Evolutionary conservation across 2,797 vertebrate species (phyloP), one percentile per base, ranked within the genome.

Genomic region (Nannoperca obscura): DNA sequence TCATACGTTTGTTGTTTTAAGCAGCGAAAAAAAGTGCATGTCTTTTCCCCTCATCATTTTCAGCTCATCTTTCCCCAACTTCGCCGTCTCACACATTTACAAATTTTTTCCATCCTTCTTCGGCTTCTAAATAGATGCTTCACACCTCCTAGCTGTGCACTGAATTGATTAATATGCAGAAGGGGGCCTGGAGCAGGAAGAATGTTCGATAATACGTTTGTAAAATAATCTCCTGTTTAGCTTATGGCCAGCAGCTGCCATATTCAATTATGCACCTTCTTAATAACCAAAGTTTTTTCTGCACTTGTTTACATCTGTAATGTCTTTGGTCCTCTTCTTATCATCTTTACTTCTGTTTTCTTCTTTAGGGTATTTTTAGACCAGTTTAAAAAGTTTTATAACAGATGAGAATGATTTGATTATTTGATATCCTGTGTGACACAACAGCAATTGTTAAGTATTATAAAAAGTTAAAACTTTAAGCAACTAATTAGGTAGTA

Each of bases 171-270:
- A 36, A 75, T 80, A 85, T 87, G 81, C 74, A 85, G 85, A 77
- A 55, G 47, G 58, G 58, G 27, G 78, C 76, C 79, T 20, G 47
- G 38, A 81, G 84, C 79, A 42, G 71, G 68, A 84, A 84, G 71
- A 81, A 62, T 66, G 66, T 81, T 65, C 24, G 64, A 80, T 87
- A 81, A 88, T 80, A 79, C 22, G 27, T 87, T 88, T 87, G 81
- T 86, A 79, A 85, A 63, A 72, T 88, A 86, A 90, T 91, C 80
- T 89, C 38, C 79, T 82, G 65, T 80, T 76, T 82, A 74, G 84
- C 85, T 86, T 58, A 49, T 81, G 82, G 85, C 82, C 74, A 85
- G 70, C 71, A 80, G 78, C 88, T 83, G 85, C 86, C 55, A 7
- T 77, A 71, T 87, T 85, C 73, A 90, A 85, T 85, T 90, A 85